Conservation (phyloP, 2,888 invertebrate genomes). For the Hedya salicella region DNA sequence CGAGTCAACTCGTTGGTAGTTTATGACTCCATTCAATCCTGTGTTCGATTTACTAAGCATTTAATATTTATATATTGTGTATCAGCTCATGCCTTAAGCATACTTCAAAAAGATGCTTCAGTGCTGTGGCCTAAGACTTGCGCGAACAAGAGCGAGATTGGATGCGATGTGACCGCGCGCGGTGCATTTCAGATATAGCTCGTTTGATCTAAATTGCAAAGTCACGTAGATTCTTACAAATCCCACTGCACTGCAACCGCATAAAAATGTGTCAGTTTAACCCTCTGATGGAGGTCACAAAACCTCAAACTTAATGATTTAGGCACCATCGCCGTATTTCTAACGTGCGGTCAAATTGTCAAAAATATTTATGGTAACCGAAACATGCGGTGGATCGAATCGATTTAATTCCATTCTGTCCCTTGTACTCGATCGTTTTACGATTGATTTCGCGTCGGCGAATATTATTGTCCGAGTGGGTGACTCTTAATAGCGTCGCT, state of each 20-base stretch:
- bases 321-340: slow-evolving; percentile 71
- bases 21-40: slow-evolving; percentile 78
- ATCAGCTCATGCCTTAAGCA: slow-evolving; percentile 42
- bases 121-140: background rate
- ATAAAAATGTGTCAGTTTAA: slow-evolving; percentile 39
- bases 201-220: slow-evolving; percentile 10
- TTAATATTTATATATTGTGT: slow-evolving; percentile 53
- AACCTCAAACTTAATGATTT: slow-evolving; percentile 78
- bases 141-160: background rate
- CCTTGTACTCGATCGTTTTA: slow-evolving; percentile 53
- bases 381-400: slow-evolving; percentile 68
- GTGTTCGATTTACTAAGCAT: slow-evolving; percentile 67
- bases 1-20: slow-evolving; percentile 57
- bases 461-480: slow-evolving; percentile 52
- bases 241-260: background rate
- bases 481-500: slow-evolving; percentile 67
- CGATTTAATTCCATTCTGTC: slow-evolving; percentile 74
- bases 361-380: slow-evolving; percentile 75
- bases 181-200: background rate
- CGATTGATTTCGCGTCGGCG: slow-evolving; percentile 50
- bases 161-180: too few relatives aligned
- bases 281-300: slow-evolving; percentile 67
- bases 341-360: slow-evolving; percentile 70
- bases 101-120: background rate
- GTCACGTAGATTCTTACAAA: background rate